phyloP scores from a whole-genome alignment of 30 jellyfish, hydroid and myxozoan genomes.

The Aurelia aurita region DNA sequence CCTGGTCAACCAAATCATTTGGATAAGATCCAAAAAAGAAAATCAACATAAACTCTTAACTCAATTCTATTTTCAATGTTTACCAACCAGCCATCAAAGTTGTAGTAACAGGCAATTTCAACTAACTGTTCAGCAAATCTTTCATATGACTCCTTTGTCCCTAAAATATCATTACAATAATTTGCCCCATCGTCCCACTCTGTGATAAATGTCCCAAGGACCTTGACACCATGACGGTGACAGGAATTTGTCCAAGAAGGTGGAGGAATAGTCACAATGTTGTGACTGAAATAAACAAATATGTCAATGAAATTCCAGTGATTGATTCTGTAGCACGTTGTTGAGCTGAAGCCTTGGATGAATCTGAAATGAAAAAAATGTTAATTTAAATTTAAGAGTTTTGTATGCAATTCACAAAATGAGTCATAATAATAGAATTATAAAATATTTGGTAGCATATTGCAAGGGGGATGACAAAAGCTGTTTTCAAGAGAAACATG shows the following conservation, averaged over 20 bases:
- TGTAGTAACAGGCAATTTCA: constrained; percentile 80
- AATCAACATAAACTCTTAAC: constrained; percentile 24
- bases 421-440: no score
- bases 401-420: no score
- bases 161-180: constrained; percentile 57
- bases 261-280: constrained; percentile 95
- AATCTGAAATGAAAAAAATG: constrained; percentile 36
- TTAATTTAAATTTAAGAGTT: no score
- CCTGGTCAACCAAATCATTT: background rate
- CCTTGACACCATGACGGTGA: constrained; percentile 89
- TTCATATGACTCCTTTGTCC: constrained; percentile 31
- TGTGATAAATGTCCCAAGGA: constrained; percentile 90
- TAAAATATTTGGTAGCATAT: no score
- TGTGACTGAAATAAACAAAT: constrained; percentile 95
- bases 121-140: constrained; percentile 76
- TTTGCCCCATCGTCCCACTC: constrained; percentile 96
- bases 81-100: constrained; percentile 97
- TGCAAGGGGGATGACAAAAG: no score
- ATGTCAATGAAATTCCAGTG: constrained; percentile 90
- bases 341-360: constrained; percentile 81
- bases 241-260: constrained; percentile 95
- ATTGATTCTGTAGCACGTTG: constrained; percentile 79
- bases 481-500: no score
- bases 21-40: background rate
- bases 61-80: constrained; percentile 83